Evolutionary conservation across 2,888 invertebrate species (phyloP).

Genomic region (Phyllotreta striolata): DNA sequence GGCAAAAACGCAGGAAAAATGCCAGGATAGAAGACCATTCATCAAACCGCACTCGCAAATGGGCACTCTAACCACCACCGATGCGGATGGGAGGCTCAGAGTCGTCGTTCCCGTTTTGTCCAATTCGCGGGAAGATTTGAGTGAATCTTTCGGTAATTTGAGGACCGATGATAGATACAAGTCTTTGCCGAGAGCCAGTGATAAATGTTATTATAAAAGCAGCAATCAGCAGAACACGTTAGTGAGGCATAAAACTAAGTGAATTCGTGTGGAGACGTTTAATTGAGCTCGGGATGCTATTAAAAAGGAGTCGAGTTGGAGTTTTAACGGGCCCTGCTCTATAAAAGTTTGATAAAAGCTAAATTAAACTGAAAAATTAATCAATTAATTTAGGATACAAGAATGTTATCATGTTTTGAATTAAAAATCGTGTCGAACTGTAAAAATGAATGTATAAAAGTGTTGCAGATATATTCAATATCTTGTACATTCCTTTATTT

Average conservation of each 20-base stretch:
- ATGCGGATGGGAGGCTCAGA: slow-evolving; percentile 68
- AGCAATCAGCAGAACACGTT: slow-evolving; percentile 64
- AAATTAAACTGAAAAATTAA: too few species aligned
- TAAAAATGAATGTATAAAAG: slow-evolving; percentile 12
- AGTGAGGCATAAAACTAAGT: slow-evolving; percentile 90
- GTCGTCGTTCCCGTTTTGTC: slow-evolving; percentile 69
- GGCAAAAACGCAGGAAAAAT: not conserved
- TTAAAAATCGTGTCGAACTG: not conserved
- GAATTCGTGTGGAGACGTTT: slow-evolving; percentile 41
- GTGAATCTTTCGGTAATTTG: slow-evolving; percentile 63
- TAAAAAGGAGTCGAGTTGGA: not conserved
- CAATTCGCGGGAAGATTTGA: slow-evolving; percentile 57
- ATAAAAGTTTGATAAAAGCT: too few species aligned
- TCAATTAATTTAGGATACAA: too few species aligned
- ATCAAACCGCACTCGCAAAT: slow-evolving; percentile 74
- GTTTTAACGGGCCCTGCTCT: not conserved
- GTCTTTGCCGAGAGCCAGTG: slow-evolving; percentile 71
- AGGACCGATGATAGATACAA: slow-evolving; percentile 66
- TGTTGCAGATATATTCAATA: slow-evolving; percentile 6
- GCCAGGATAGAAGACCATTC: slow-evolving; percentile 59
- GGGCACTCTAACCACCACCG: slow-evolving; percentile 69
- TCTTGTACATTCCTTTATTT: slow-evolving; percentile 20
- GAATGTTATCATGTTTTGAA: too few species aligned
- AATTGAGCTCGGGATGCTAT: not conserved
- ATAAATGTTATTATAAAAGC: slow-evolving; percentile 80